These are phyloP conservation scores for Smittia aterrima DNA, from an alignment of 2,888 invertebrate species.

Conservation along the genomic window DNA sequence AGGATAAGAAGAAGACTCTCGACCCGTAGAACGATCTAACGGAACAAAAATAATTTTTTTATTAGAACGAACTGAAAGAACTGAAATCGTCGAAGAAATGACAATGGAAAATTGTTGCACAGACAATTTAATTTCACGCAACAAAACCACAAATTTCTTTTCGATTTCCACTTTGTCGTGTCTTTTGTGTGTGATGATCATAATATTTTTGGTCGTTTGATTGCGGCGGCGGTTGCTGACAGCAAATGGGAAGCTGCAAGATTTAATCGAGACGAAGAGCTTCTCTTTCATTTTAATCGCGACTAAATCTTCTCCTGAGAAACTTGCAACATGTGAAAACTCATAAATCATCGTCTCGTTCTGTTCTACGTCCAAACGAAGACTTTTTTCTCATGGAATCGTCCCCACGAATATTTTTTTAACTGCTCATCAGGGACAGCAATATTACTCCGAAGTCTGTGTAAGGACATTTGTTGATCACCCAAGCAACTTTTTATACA, in stretches of 20 bases:
- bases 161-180: slow-evolving; percentile 7
- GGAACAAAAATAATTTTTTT: not conserved
- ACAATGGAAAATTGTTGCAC: slow-evolving; percentile 31
- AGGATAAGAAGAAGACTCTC: slow-evolving; percentile 8
- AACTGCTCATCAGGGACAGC: slow-evolving; percentile 30
- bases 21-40: not conserved
- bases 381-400: slow-evolving; percentile 27
- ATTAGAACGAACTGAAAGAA: not conserved
- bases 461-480: slow-evolving; percentile 7
- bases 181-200: slow-evolving; percentile 11
- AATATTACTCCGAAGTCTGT: not conserved
- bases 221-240: not conserved
- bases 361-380: slow-evolving; percentile 12
- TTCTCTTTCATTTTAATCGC: slow-evolving; percentile 10
- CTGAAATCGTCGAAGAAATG: slow-evolving; percentile 23
- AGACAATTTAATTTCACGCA: slow-evolving; percentile 41
- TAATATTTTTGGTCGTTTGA: slow-evolving; percentile 21
- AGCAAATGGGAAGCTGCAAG: too few species aligned
- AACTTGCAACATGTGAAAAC: slow-evolving; percentile 13
- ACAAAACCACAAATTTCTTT: slow-evolving; percentile 37
- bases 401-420: slow-evolving; percentile 38
- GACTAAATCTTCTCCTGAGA: not conserved
- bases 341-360: slow-evolving; percentile 30
- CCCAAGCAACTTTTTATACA: not conserved
- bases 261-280: not conserved